Evolutionary conservation across 2,797 vertebrate species (phyloP).

Genomic region (Taenioides sp.): DNA sequence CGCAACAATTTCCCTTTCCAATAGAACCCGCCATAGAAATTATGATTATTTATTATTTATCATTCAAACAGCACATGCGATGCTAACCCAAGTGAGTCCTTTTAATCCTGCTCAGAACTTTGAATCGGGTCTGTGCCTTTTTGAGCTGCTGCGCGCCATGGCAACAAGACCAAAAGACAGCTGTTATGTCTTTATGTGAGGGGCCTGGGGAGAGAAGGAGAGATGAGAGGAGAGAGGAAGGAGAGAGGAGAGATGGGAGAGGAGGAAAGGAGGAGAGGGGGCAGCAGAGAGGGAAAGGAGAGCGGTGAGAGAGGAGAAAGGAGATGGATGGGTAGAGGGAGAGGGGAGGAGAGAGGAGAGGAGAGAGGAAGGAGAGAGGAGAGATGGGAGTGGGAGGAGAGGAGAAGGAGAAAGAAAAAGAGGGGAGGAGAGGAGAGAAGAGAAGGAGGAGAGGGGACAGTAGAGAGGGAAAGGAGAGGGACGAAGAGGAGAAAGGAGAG

Average conservation of each 20-base stretch:
- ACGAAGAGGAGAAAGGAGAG: too few relatives aligned
- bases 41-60: neutral
- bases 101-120: conserved; percentile 58
- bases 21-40: neutral
- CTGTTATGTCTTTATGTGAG: conserved; percentile 51
- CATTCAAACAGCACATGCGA: conserved; percentile 4
- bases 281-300: too few relatives aligned
- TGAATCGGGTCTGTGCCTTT: conserved; percentile 36
- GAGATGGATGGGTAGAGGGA: too few relatives aligned
- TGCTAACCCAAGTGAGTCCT: conserved; percentile 23
- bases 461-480: too few relatives aligned
- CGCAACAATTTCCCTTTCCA: neutral
- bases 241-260: conserved; percentile 3
- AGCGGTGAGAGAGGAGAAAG: too few relatives aligned
- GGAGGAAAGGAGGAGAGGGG: too few relatives aligned
- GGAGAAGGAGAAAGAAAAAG: too few relatives aligned
- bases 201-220: conserved; percentile 15
- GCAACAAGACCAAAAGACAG: conserved; percentile 37
- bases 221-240: conserved; percentile 4
- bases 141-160: conserved; percentile 21
- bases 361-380: too few relatives aligned
- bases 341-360: too few relatives aligned
- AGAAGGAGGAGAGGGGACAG: too few relatives aligned
- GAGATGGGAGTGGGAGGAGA: too few relatives aligned
- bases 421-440: too few relatives aligned